Percentiles rank a stretch among this genome's conserved stretches.
Evolutionary conservation across 2,797 vertebrate species (phyloP).

Genomic region (Gymnoscopelus microlampas): DNA sequence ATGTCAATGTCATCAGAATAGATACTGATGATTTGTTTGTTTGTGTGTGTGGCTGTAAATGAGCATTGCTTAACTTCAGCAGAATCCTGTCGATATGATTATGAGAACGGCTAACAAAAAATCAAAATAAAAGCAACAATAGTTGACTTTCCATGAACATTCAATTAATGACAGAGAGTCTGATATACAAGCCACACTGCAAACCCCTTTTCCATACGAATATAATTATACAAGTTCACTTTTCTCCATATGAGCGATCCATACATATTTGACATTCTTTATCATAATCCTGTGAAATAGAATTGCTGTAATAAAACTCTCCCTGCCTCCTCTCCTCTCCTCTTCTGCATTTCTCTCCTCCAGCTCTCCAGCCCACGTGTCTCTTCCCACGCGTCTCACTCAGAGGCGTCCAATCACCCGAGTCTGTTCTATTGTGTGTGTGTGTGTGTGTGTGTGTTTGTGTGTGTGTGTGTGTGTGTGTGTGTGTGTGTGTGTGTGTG

Average conservation of each 20-base stretch:
- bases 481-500: constrained; percentile 7
- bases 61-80: constrained; percentile 71
- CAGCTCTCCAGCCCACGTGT: neutral
- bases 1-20: constrained; percentile 33
- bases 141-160: constrained; percentile 44
- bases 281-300: constrained; percentile 32
- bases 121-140: neutral
- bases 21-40: constrained; percentile 28
- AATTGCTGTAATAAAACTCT: constrained; percentile 19
- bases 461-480: constrained; percentile 14
- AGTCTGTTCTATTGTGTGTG: constrained; percentile 3
- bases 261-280: constrained; percentile 53
- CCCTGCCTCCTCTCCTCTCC: neutral
- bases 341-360: neutral
- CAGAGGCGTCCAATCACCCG: too few species aligned
- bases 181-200: constrained; percentile 20
- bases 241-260: constrained; percentile 24
- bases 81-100: constrained; percentile 56
- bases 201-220: constrained; percentile 13
- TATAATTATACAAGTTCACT: neutral
- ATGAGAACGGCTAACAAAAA: constrained; percentile 13
- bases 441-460: constrained; percentile 12
- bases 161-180: constrained; percentile 40
- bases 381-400: too few species aligned
- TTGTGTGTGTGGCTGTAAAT: constrained; percentile 43